Evolutionary conservation across 2,797 vertebrate species (phyloP), one percentile per base, ranked within the genome.

Genomic region (Neostethus bicornis): DNA sequence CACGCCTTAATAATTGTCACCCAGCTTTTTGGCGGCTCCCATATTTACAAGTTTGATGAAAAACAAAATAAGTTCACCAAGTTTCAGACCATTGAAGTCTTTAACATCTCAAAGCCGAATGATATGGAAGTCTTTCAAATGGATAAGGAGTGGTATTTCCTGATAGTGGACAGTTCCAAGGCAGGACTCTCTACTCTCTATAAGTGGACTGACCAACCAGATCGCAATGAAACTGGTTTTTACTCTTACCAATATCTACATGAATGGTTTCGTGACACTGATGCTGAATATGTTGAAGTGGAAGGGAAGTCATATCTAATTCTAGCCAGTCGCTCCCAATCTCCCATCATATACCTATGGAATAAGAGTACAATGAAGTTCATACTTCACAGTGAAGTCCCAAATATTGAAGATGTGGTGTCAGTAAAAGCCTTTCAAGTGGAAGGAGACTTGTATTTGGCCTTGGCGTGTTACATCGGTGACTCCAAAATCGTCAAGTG

Each of bases 121-220:
- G 96, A 99, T 67, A 96, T 99, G 3, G 96, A 99, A 80, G 91
- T 95, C 58, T 99, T 99, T 78, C 92, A 93, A 77, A 95, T 99
- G 19, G 94, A 96, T 0, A 87, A 90, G 0, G 94, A 96, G 34
- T 95, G 92, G 61, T 99, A 94, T 87, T 98, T 98, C 70, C 81
- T 98, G 73, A 97, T 98, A 3, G 96, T 95, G 1, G 97, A 99
- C 85, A 97, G 97, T 85, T 99, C 97, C 3, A 99, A 99, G 80
- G 95, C 96, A 0, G 97, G 97, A 5, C 77, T 96, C 81, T 96
- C 97, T 0, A 98, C 97, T 0, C 91, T 99, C 7, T 98, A 97
- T 74, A 99, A 96, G 49, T 99, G 97, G 97, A 90, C n/a, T 0
- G 68, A 90, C 61, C 55, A 75, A 46, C 78, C 87, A 6, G 85